phyloP scores from a whole-genome alignment of 2,113 vertebrate species.

The Marmota monax region DNA sequence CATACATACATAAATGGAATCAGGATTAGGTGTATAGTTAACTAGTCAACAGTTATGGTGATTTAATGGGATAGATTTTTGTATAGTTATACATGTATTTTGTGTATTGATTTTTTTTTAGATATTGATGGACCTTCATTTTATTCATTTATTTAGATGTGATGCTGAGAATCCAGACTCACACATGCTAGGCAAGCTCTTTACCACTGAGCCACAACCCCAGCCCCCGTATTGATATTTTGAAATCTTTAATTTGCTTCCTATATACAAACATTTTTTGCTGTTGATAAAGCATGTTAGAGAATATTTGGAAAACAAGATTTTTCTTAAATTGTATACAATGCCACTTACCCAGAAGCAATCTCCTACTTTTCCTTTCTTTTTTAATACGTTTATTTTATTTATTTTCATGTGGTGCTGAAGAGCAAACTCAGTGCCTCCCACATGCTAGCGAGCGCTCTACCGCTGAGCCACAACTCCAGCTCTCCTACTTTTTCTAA shows the following conservation, averaged over 20 bases:
- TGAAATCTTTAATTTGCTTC: background rate
- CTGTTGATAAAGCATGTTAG: slow-evolving; percentile 1
- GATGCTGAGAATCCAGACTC: too few relatives aligned
- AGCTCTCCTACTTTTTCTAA: background rate
- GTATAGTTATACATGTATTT: background rate
- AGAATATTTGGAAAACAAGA: background rate
- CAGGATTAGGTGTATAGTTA: background rate
- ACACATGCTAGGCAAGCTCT: too few relatives aligned
- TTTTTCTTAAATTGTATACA: background rate
- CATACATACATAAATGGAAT: background rate
- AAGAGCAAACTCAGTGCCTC: too few relatives aligned
- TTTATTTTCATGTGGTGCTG: too few relatives aligned
- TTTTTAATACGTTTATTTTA: too few relatives aligned
- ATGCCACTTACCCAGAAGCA: background rate
- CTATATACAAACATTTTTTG: slow-evolving; percentile 1
- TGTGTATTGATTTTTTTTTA: background rate
- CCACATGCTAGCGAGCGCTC: too few relatives aligned
- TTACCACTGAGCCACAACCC: too few relatives aligned
- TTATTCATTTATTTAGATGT: background rate
- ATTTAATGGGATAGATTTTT: background rate
- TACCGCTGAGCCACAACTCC: too few relatives aligned
- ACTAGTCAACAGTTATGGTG: background rate
- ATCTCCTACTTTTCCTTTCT: background rate
- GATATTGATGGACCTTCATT: background rate
- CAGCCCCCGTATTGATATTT: background rate